Conservation (phyloP, 2,113 vertebrate genomes). For the Cyprinodon tularosa region DNA sequence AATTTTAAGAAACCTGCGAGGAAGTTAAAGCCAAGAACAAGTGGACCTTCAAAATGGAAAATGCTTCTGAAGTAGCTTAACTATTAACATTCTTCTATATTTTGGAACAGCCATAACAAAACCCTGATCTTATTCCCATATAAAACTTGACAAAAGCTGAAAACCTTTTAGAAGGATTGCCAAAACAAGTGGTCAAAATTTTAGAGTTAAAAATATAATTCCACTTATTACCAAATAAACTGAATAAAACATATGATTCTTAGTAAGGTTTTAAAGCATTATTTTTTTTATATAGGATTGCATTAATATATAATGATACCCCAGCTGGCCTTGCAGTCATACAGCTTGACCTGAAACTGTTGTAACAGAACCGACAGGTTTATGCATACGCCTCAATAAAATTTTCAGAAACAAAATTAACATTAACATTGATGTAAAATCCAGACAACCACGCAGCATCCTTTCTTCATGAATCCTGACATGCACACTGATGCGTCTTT, state of each 20-base stretch:
- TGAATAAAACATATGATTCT: background rate
- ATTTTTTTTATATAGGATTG: background rate
- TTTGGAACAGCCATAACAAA: no score
- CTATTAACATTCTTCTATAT: no score
- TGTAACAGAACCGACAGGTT: background rate
- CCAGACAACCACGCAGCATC: no score
- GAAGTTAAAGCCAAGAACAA: no score
- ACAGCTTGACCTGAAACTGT: background rate
- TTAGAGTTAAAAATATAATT: background rate
- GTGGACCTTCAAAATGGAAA: no score
- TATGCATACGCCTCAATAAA: background rate
- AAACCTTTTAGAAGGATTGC: background rate
- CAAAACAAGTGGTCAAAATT: background rate
- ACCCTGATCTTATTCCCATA: no score
- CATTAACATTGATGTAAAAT: background rate
- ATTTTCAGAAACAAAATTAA: background rate
- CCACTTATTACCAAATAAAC: background rate
- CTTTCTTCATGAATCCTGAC: background rate
- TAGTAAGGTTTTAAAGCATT: background rate
- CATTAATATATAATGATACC: background rate
- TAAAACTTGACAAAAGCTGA: no score
- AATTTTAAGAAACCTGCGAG: no score
- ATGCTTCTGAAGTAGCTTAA: no score
- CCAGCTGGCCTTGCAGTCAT: background rate
- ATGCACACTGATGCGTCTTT: slow-evolving; percentile 35